phyloP scores from a whole-genome alignment of 2,113 vertebrate genomes.

The Synchiropus splendidus region DNA sequence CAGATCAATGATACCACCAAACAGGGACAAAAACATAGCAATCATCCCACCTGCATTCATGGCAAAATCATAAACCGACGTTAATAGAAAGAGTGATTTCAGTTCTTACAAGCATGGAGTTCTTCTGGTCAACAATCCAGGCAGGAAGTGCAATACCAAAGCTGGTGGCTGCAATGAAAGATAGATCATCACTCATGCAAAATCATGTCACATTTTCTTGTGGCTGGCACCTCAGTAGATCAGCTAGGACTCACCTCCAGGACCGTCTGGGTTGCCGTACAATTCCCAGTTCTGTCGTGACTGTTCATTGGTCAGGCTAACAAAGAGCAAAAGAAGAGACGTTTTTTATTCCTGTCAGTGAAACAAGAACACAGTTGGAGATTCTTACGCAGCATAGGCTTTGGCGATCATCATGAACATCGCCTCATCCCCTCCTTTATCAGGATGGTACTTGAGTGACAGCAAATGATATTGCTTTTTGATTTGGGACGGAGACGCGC shows the following conservation, averaged over 20 bases:
- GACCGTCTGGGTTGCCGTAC: slow-evolving; percentile 94
- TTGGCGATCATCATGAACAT: slow-evolving; percentile 96
- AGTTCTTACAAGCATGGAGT: slow-evolving; percentile 87
- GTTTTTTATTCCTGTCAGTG: no score
- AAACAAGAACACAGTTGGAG: slow-evolving; percentile 1
- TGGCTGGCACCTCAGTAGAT: no score
- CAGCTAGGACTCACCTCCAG: slow-evolving; percentile 72
- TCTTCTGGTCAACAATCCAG: slow-evolving; percentile 99
- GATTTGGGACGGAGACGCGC: slow-evolving; percentile 83
- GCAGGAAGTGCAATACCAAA: slow-evolving; percentile 96
- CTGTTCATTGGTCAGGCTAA: slow-evolving; percentile 90
- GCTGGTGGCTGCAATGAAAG: slow-evolving; percentile 73
- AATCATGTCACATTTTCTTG: background rate
- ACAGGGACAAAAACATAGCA: no score
- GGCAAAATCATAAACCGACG: background rate
- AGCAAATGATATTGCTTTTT: slow-evolving; percentile 92
- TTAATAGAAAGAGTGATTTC: no score
- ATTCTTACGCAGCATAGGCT: slow-evolving; percentile 89
- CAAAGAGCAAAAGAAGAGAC: background rate
- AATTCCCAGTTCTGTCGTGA: slow-evolving; percentile 86
- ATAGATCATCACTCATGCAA: background rate
- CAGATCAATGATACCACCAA: no score
- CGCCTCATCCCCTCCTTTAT: slow-evolving; percentile 93
- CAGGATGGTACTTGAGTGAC: slow-evolving; percentile 88
- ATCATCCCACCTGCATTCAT: no score